Conservation (phyloP, 2,113 vertebrate species). For the Progne subis region DNA sequence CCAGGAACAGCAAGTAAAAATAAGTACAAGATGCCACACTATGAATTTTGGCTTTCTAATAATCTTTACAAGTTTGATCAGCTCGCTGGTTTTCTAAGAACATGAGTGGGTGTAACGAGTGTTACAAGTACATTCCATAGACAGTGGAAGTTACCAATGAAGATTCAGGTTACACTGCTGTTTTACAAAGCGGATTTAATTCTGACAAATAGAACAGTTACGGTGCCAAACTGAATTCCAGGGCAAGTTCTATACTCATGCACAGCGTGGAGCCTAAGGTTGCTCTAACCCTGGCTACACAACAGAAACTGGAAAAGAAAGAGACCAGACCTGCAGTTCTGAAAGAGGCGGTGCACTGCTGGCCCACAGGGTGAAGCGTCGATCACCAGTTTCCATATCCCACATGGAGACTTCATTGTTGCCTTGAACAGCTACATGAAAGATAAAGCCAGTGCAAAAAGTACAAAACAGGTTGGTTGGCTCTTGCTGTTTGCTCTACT, state of each 20-base stretch:
- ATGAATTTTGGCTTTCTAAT: neutral
- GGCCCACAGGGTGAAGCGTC: constrained; percentile 95
- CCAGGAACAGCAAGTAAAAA: neutral
- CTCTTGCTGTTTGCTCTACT: neutral
- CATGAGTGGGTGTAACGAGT: neutral
- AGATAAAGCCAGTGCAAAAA: neutral
- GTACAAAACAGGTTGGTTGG: neutral
- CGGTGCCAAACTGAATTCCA: neutral
- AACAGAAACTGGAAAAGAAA: neutral
- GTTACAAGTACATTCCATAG: neutral
- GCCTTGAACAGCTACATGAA: constrained; percentile 88
- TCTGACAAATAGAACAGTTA: neutral
- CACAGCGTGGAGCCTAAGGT: neutral
- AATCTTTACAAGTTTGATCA: neutral
- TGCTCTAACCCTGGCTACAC: neutral
- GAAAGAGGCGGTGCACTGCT: constrained; percentile 94
- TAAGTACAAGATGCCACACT: neutral
- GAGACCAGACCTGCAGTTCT: constrained; percentile 87
- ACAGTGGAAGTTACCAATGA: neutral
- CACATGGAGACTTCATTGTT: constrained; percentile 99
- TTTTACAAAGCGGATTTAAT: neutral
- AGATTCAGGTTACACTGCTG: neutral
- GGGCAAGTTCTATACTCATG: neutral
- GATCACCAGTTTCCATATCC: constrained; percentile 98
- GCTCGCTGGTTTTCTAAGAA: neutral